phyloP scores from a whole-genome alignment of 2,113 vertebrate species.

The Corvus moneduloides region DNA sequence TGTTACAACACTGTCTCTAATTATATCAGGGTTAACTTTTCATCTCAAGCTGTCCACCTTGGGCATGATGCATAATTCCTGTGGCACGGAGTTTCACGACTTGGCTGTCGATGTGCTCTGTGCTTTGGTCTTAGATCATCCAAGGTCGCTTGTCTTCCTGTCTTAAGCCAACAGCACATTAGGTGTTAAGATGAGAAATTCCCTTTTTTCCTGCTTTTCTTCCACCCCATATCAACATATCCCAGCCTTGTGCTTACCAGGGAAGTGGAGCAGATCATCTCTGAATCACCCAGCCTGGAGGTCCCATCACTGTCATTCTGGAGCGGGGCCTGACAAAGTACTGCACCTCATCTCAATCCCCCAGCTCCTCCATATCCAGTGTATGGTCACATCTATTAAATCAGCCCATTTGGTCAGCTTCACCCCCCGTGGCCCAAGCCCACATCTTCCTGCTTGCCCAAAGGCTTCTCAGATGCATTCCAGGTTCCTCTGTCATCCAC shows the following conservation, averaged over 20 bases:
- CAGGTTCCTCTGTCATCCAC: neutral
- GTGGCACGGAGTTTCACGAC: rapidly evolving
- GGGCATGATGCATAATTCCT: neutral
- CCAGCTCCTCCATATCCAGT: neutral
- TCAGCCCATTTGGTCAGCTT: neutral
- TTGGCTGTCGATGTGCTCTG: neutral
- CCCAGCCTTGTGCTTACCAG: neutral
- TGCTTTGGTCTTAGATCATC: neutral
- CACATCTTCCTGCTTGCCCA: neutral
- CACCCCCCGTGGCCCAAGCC: neutral
- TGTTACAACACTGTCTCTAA: neutral
- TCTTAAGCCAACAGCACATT: neutral
- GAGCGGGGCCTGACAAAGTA: neutral
- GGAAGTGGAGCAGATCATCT: neutral
- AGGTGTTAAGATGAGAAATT: neutral
- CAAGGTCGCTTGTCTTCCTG: neutral
- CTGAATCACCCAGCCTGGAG: rapidly evolving
- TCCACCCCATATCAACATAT: neutral
- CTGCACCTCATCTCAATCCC: neutral
- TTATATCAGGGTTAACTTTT: neutral
- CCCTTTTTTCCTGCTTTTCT: neutral
- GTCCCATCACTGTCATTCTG: neutral
- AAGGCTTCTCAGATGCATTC: neutral
- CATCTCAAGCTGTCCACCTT: neutral
- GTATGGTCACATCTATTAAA: neutral